Base-by-base conservation (phyloP, 2,113 vertebrate species). In the Sinocyclocheilus maitianheensis region DNA sequence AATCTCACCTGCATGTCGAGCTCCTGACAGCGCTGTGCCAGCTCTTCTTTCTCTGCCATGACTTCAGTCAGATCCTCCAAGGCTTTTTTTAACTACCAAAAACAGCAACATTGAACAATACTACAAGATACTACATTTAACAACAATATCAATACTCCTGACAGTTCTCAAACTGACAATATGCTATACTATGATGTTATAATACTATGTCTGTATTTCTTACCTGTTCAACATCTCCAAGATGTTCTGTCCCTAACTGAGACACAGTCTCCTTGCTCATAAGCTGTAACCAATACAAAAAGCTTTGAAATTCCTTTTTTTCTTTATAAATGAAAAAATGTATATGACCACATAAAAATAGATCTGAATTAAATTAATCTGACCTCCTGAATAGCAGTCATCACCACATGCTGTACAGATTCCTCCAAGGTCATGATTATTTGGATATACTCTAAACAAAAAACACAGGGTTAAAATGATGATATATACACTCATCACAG, bases 361-460 rank as follows among this genome's bases (percentile, higher is more conserved):
- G 2, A 34, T 10, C 22, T 53, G 78, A 24, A 69, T 62, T 24
- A 20, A 63, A 81, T 71, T 12, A 87, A 60, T 53, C 93, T 93
- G 85, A 98, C 98, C 96, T 99, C 98, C 81, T 99, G 98, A 92
- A 99, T 99, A 89, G 98, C 98, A 69, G 97, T 97, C 98, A 99
- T 99, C 74, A 99, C 98, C 89, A 99, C 97, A 58, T 99, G 97
- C 18, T 99, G 98, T 84, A 99, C 98, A 85, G 98, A 98, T 84
- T 99, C 98, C 88, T 99, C 98, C 86, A 99, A 90, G 13, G 97
- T 99, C 98, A 99, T 99, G 93, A 99, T 99, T 88, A 95, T 96
- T 93, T 99, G 96, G 91, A 99, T 99, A 89, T 99, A 97, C 65
- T 98, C 98, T 99, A 89, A 3, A 46, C 37, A 88, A 69, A 5